phyloP scores from a whole-genome alignment of 2,797 vertebrate genomes.

The Cossypha caffra region DNA sequence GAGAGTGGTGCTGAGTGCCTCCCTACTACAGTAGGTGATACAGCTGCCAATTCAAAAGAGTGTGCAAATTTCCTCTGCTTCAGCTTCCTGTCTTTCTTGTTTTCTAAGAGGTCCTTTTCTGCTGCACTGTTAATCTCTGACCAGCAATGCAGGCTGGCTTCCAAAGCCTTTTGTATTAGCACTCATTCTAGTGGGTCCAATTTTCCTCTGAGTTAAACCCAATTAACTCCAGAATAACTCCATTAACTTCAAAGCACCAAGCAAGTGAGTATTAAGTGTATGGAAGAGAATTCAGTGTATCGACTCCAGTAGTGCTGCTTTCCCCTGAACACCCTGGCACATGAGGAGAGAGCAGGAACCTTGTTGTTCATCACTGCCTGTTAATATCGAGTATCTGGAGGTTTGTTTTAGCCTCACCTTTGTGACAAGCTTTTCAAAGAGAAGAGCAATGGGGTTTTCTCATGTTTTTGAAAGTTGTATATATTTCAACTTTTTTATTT shows the following conservation, averaged over 20 bases:
- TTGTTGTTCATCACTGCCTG: not conserved
- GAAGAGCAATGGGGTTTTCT: not conserved
- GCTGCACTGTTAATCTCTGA: not conserved
- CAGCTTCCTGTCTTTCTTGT: not conserved
- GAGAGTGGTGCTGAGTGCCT: not conserved
- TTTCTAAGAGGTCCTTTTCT: not conserved
- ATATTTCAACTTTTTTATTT: conserved; percentile 33
- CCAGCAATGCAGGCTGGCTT: not conserved
- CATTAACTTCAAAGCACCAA: conserved; percentile 5
- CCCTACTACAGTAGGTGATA: not conserved
- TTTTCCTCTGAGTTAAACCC: conserved; percentile 34
- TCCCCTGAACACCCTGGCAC: not conserved
- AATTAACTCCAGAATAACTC: conserved; percentile 43
- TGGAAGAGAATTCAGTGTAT: not conserved
- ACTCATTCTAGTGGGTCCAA: not conserved
- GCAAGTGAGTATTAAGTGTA: not conserved
- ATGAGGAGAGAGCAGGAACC: not conserved
- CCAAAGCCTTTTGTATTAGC: not conserved
- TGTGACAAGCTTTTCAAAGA: not conserved
- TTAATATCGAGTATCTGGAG: not conserved
- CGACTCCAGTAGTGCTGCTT: rapidly evolving
- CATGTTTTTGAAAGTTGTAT: not conserved
- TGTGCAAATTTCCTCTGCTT: not conserved
- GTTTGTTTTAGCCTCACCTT: not conserved
- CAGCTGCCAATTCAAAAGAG: not conserved